phyloP scores from a whole-genome alignment of 2,113 vertebrate genomes.

The Austrofundulus limnaeus region DNA sequence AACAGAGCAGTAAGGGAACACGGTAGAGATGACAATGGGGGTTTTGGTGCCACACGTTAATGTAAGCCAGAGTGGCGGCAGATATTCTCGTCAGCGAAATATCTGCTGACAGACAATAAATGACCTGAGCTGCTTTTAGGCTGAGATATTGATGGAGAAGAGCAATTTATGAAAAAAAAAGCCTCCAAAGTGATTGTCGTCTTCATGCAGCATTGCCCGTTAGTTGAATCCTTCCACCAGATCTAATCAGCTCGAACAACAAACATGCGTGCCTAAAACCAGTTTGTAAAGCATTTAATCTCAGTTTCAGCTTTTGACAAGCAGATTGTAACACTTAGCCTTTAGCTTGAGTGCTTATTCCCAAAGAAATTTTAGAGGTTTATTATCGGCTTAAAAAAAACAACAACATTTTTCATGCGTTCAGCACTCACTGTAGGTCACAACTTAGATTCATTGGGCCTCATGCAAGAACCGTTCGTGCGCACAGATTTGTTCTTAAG shows the following conservation, averaged over 20 bases:
- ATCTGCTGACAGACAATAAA: constrained; percentile 26
- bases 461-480: no score
- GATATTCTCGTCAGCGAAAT: constrained; percentile 38
- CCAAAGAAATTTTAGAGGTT: constrained; percentile 27
- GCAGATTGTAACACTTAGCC: constrained; percentile 28
- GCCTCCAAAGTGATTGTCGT: not conserved
- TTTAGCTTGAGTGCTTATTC: constrained; percentile 31
- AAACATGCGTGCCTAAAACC: constrained; percentile 45
- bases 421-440: not conserved
- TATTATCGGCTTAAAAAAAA: constrained; percentile 3
- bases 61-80: constrained; percentile 37
- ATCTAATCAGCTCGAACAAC: constrained; percentile 41
- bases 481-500: no score
- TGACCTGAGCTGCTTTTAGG: not conserved
- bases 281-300: constrained; percentile 17
- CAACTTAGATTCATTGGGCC: no score
- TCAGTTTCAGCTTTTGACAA: constrained; percentile 8
- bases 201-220: not conserved
- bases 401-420: constrained; percentile 16
- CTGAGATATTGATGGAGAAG: not conserved
- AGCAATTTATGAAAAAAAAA: constrained; percentile 15
- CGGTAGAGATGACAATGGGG: constrained; percentile 30
- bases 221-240: constrained; percentile 15
- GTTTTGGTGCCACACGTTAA: constrained; percentile 24
- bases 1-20: constrained; percentile 28